Evolutionary conservation across 1,140 invertebrate genomes (phyloP).

Genomic region (Episyrphus balteatus): DNA sequence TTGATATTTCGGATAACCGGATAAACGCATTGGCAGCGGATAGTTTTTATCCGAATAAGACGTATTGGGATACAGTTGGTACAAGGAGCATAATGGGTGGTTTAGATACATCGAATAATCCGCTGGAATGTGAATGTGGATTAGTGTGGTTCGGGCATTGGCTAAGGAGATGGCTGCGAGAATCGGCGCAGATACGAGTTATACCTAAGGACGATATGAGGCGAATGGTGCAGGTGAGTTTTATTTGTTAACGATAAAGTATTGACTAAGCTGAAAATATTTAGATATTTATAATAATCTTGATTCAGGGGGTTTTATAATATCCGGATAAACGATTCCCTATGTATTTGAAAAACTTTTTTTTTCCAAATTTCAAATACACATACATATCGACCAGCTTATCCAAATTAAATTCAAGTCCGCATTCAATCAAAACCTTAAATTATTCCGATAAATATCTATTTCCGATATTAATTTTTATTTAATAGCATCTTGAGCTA

Average conservation of each 20-base stretch:
- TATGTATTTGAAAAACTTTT: neutral
- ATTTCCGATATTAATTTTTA: no score
- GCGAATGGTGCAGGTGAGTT: conserved; percentile 32
- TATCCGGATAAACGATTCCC: neutral
- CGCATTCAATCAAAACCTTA: no score
- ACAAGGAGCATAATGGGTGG: conserved; percentile 60
- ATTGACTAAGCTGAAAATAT: neutral
- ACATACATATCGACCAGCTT: no score
- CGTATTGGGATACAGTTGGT: conserved; percentile 71
- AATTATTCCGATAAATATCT: no score
- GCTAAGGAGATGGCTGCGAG: conserved; percentile 71
- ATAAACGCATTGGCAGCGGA: conserved; percentile 66
- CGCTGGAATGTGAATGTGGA: conserved; percentile 75
- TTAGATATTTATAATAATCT: no score
- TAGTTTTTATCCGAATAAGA: conserved; percentile 71
- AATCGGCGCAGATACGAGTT: conserved; percentile 46
- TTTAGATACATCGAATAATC: conserved; percentile 69
- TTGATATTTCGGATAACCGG: conserved; percentile 72
- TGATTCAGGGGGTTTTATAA: neutral
- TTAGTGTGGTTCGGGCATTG: conserved; percentile 80
- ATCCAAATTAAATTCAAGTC: no score
- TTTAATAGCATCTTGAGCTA: no score
- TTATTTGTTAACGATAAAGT: neutral
- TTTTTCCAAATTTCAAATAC: conserved; percentile 1
- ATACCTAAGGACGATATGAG: conserved; percentile 35